These are phyloP conservation scores for Aplocera efformata DNA, from an alignment of 2,888 invertebrate genomes.

Conservation along the genomic window DNA sequence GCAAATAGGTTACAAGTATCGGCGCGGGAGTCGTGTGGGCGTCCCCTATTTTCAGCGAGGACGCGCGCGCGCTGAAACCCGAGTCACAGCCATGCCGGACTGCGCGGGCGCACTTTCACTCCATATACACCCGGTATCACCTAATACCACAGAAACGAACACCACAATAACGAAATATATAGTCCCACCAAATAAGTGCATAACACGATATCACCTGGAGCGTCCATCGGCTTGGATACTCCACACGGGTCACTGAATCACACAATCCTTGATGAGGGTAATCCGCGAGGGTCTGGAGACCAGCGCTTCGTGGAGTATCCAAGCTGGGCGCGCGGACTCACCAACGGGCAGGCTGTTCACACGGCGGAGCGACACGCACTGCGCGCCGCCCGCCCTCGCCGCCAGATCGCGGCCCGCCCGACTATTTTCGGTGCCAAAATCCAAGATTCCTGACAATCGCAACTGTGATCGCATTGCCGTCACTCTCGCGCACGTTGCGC, in stretches of 20 bases:
- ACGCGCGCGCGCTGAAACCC: slow-evolving; percentile 70
- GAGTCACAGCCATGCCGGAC: slow-evolving; percentile 57
- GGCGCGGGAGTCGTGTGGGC: slow-evolving; percentile 42
- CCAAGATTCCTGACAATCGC: slow-evolving; percentile 56
- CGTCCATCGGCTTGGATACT: slow-evolving; percentile 60
- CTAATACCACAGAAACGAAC: slow-evolving; percentile 20
- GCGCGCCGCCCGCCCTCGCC: slow-evolving; percentile 65
- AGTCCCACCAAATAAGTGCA: slow-evolving; percentile 31
- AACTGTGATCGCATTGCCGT: slow-evolving; percentile 31
- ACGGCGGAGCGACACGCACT: slow-evolving; percentile 81
- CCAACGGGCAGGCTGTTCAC: slow-evolving; percentile 77
- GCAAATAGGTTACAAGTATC: slow-evolving; percentile 71
- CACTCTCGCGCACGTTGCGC: slow-evolving; percentile 55
- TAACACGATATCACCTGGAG: slow-evolving; percentile 42
- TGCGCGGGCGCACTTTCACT: slow-evolving; percentile 33
- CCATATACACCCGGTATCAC: slow-evolving; percentile 22
- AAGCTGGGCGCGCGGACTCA: slow-evolving; percentile 57
- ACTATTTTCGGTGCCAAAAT: slow-evolving; percentile 80
- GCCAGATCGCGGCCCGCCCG: slow-evolving; percentile 64
- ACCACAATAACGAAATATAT: slow-evolving; percentile 26
- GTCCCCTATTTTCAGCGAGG: slow-evolving; percentile 77
- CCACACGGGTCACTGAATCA: slow-evolving; percentile 38
- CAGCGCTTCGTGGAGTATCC: slow-evolving; percentile 49
- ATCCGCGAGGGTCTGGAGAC: slow-evolving; percentile 27
- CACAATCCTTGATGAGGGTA: slow-evolving; percentile 26